Percentiles rank a stretch among this genome's conserved stretches.
Evolutionary conservation across 2,797 vertebrate species (phyloP).

Genomic region (Remorina albescens): DNA sequence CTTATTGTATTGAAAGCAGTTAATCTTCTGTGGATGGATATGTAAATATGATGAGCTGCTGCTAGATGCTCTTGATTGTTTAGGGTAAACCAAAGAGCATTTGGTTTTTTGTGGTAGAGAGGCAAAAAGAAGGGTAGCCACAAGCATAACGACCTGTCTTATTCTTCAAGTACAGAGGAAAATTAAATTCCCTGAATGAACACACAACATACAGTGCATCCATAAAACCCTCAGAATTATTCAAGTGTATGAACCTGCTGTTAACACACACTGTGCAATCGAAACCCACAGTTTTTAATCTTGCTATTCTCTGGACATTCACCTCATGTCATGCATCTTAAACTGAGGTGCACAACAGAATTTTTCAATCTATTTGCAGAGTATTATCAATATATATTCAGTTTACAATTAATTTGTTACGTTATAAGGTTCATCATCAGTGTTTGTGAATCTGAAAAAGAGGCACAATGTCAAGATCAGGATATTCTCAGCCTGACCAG

Average conservation of each 20-base stretch:
- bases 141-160: constrained; percentile 37
- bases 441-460: constrained; percentile 5
- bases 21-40: constrained; percentile 72
- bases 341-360: constrained; percentile 7
- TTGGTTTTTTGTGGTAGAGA: constrained; percentile 58
- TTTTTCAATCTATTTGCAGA: constrained; percentile 11
- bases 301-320: constrained; percentile 10
- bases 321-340: background rate
- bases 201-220: constrained; percentile 31
- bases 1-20: constrained; percentile 55
- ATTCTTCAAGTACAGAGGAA: constrained; percentile 38
- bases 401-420: background rate
- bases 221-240: constrained; percentile 19
- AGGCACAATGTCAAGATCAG: background rate
- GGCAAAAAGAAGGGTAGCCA: constrained; percentile 32
- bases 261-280: constrained; percentile 3
- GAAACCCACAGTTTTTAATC: constrained; percentile 10
- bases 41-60: constrained; percentile 65
- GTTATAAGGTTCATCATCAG: background rate
- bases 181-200: constrained; percentile 52
- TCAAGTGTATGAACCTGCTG: constrained; percentile 16
- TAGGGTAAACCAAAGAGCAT: constrained; percentile 57
- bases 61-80: constrained; percentile 55
- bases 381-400: background rate
- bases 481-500: background rate